Percentiles rank a stretch among this genome's conserved stretches.
phyloP scores from a whole-genome alignment of 2,797 vertebrate genomes.

The Sebastolobus alascanus region DNA sequence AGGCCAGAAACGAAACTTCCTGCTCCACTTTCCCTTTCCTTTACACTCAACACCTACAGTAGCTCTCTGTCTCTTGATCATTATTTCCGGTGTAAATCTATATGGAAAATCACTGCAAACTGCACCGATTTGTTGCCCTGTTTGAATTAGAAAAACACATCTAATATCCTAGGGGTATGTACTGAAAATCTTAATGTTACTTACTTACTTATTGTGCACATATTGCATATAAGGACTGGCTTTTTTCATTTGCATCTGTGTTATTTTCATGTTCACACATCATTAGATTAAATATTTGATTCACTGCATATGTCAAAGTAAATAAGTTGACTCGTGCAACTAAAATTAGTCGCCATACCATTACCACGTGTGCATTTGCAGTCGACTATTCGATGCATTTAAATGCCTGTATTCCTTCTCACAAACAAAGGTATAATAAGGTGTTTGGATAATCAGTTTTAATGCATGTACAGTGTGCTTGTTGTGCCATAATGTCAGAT shows the following conservation, averaged over 20 bases:
- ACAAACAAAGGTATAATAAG: not conserved
- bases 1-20: conserved; percentile 69
- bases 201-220: not conserved
- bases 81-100: conserved; percentile 14
- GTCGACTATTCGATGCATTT: not conserved
- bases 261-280: not conserved
- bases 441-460: conserved; percentile 9
- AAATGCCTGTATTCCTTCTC: not conserved
- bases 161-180: not conserved
- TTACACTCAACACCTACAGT: not conserved
- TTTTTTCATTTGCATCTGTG: not conserved
- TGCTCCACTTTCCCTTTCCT: conserved; percentile 59
- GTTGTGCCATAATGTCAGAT: conserved; percentile 23
- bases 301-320: conserved; percentile 7
- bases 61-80: conserved; percentile 33
- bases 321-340: conserved; percentile 3
- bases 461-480: not conserved
- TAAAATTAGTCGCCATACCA: not conserved
- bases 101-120: conserved; percentile 13
- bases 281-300: not conserved
- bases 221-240: not conserved
- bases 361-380: not conserved
- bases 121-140: not conserved
- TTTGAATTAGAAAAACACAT: not conserved
- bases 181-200: not conserved